Evolutionary conservation across 2,113 vertebrate species (phyloP).

Genomic region (Anas platyrhynchos): DNA sequence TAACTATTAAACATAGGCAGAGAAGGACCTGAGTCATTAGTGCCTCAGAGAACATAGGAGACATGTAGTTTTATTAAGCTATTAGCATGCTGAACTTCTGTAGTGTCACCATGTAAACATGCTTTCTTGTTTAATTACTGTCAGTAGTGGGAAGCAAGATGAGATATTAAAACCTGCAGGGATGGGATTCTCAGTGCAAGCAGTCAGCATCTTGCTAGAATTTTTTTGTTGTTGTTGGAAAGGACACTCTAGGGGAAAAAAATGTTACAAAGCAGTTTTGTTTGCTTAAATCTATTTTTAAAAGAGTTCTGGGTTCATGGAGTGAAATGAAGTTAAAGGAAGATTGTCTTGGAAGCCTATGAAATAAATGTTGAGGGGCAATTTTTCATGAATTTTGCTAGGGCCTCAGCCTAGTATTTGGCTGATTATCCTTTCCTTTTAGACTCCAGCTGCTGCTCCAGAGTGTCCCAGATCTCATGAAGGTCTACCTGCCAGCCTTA

Average conservation of each 20-base stretch:
- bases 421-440: background rate
- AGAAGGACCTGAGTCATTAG: background rate
- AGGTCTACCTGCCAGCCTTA: background rate
- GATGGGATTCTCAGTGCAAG: background rate
- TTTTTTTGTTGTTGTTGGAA: background rate
- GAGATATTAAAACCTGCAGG: background rate
- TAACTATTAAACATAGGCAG: background rate
- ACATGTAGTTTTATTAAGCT: background rate
- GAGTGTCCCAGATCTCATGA: background rate
- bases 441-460: background rate
- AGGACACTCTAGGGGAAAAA: background rate
- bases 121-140: background rate
- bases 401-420: background rate
- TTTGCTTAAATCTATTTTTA: background rate
- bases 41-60: background rate
- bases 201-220: background rate
- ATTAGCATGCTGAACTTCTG: background rate
- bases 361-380: background rate
- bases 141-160: background rate
- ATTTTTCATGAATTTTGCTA: background rate
- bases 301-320: rapidly evolving
- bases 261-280: background rate
- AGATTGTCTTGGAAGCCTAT: background rate
- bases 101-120: background rate
- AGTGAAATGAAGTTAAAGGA: background rate